phyloP scores from a whole-genome alignment of 1,140 invertebrate species.

The Homalodisca vitripennis region DNA sequence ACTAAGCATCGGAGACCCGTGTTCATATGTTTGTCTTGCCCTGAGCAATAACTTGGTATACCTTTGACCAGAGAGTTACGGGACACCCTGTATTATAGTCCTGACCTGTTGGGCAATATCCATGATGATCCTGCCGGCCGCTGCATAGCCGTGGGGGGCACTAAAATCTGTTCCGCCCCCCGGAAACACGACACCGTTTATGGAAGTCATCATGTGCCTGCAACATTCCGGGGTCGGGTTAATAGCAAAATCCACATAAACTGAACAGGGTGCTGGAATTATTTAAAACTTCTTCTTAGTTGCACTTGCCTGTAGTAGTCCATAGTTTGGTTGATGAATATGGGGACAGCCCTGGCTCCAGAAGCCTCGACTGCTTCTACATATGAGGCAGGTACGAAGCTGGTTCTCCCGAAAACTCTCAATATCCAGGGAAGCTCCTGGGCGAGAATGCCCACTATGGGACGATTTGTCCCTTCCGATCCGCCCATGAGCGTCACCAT shows the following conservation, averaged over 20 bases:
- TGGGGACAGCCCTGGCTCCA: conserved; percentile 79
- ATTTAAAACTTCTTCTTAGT: too few relatives aligned
- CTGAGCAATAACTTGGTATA: too few relatives aligned
- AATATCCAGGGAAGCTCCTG: conserved; percentile 31
- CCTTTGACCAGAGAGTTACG: too few relatives aligned
- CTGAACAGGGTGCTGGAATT: too few relatives aligned
- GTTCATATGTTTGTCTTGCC: too few relatives aligned
- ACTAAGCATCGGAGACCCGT: too few relatives aligned
- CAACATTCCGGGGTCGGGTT: conserved; percentile 24
- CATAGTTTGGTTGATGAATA: conserved; percentile 49
- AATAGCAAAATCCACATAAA: too few relatives aligned
- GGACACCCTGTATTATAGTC: too few relatives aligned
- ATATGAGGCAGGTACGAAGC: conserved; percentile 82
- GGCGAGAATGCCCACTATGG: conserved; percentile 40
- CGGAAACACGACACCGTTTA: conserved; percentile 67
- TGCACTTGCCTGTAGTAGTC: conserved; percentile 41
- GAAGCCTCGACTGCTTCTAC: conserved; percentile 81
- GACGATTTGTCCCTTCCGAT: conserved; percentile 27
- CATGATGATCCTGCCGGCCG: conserved; percentile 67
- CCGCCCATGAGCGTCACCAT: not conserved
- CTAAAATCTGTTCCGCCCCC: conserved; percentile 70
- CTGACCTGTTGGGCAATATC: conserved; percentile 45
- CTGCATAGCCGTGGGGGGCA: conserved; percentile 65
- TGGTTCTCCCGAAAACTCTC: conserved; percentile 45
- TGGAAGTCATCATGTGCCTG: conserved; percentile 9